phyloP scores from a whole-genome alignment of 2,888 invertebrate species.

The Malachius bipustulatus region DNA sequence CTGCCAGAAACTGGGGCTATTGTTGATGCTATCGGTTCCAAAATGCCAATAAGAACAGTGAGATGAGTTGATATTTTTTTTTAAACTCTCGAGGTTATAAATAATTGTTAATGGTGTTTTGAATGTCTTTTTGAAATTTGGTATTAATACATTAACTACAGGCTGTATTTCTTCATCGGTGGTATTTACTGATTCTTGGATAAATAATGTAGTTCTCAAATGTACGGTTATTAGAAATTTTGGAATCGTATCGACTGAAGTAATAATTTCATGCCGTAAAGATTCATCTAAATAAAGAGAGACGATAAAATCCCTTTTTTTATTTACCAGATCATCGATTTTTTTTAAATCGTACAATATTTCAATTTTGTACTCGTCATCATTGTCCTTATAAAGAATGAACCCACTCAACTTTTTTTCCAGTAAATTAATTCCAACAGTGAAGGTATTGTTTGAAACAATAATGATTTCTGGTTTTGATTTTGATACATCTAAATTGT shows the following conservation, averaged over 20 bases:
- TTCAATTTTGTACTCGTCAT: no score
- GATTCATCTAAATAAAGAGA: no score
- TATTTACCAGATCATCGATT: conserved; percentile 17
- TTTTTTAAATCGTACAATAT: no score
- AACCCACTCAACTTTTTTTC: conserved; percentile 37
- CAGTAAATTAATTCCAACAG: conserved; percentile 38
- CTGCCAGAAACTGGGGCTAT: conserved; percentile 39
- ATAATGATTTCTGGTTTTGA: conserved; percentile 29
- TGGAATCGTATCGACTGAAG: no score
- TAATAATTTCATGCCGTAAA: no score
- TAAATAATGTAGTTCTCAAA: no score
- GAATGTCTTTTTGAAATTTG: conserved; percentile 42
- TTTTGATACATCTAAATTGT: conserved; percentile 29
- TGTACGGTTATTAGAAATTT: no score
- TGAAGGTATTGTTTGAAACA: conserved; percentile 37
- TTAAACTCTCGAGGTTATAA: conserved; percentile 33
- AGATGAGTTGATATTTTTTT: no score
- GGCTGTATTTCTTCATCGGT: conserved; percentile 28
- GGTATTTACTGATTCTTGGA: no score
- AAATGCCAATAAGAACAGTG: conserved; percentile 25
- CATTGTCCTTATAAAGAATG: conserved; percentile 12
- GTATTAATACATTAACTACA: conserved; percentile 47
- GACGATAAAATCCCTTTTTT: no score
- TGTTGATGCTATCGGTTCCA: conserved; percentile 28
- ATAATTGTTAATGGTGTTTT: conserved; percentile 41